phyloP scores from a whole-genome alignment of 2,113 vertebrate genomes.

The Pteronura brasiliensis region DNA sequence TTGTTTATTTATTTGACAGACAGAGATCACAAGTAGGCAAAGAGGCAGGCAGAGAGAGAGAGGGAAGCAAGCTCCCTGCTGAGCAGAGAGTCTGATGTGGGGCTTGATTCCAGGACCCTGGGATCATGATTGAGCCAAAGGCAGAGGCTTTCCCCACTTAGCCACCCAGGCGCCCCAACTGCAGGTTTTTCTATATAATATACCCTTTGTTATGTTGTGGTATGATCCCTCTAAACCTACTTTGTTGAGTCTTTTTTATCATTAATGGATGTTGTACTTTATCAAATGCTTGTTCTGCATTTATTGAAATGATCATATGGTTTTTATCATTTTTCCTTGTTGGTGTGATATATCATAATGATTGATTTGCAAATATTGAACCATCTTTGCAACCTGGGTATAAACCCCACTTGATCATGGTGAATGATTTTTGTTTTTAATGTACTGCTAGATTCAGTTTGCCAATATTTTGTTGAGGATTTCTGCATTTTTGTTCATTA shows the following conservation, averaged over 20 bases:
- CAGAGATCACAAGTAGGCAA: too few relatives aligned
- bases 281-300: background rate
- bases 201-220: background rate
- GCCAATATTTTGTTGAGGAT: background rate
- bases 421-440: background rate
- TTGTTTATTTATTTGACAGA: too few relatives aligned
- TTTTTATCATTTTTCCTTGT: background rate
- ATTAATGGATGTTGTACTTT: background rate
- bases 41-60: too few relatives aligned
- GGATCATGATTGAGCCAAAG: too few relatives aligned
- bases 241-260: background rate
- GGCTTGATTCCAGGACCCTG: too few relatives aligned
- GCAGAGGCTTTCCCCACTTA: too few relatives aligned
- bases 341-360: background rate
- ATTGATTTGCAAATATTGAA: background rate
- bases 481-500: background rate
- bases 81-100: too few relatives aligned
- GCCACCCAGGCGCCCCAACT: too few relatives aligned
- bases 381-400: background rate
- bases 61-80: too few relatives aligned
- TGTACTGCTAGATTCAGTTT: background rate
- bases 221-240: background rate
- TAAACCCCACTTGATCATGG: background rate
- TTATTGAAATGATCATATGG: background rate
- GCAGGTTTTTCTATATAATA: background rate